phyloP scores from a whole-genome alignment of 1,140 invertebrate genomes.

The Papilio glaucus region DNA sequence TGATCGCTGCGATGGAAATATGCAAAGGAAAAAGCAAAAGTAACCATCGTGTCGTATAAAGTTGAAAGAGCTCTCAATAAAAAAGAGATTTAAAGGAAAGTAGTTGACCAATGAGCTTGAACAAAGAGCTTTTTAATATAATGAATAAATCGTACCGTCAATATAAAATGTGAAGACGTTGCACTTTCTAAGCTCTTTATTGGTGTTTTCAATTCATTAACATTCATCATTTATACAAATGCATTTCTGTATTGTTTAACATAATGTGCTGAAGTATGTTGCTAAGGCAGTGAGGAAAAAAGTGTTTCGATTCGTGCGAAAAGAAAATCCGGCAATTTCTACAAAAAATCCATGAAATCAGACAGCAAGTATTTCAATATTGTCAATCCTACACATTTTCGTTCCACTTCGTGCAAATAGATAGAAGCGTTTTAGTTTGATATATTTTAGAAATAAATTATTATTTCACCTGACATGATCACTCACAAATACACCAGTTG shows the following conservation, averaged over 20 bases:
- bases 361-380: not conserved
- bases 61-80: slow-evolving; percentile 15
- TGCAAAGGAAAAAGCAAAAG: not conserved
- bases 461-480: not conserved
- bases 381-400: slow-evolving; percentile 11
- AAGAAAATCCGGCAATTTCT: not conserved
- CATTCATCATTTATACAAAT: too few relatives aligned
- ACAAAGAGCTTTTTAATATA: not conserved
- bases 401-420: not conserved
- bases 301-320: not conserved
- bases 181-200: too few relatives aligned
- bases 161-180: not conserved
- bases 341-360: slow-evolving; percentile 11
- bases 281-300: not conserved
- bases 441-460: not conserved
- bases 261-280: not conserved
- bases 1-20: not conserved
- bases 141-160: not conserved
- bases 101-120: slow-evolving; percentile 14
- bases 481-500: not conserved
- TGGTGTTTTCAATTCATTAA: too few relatives aligned
- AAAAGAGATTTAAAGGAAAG: not conserved
- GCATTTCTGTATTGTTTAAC: not conserved
- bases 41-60: not conserved
- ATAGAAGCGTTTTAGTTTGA: not conserved